These are phyloP conservation scores for Echinops telfairi DNA, from an alignment of 2,113 vertebrate genomes.

Conservation along the genomic window DNA sequence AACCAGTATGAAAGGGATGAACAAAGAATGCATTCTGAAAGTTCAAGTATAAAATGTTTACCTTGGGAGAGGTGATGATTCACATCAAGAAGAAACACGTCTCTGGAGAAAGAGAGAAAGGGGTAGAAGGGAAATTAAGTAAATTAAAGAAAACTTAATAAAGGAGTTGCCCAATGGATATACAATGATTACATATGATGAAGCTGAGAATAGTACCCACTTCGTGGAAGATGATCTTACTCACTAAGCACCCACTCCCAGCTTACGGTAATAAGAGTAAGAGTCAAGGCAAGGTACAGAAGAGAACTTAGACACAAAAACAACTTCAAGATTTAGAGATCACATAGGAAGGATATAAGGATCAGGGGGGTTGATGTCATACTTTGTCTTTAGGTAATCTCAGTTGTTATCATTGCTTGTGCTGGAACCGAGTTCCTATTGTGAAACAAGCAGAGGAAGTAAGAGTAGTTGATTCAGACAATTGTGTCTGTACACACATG, in stretches of 20 bases:
- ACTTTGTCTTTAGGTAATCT: not conserved
- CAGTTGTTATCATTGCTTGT: accelerated
- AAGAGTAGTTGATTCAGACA: not conserved
- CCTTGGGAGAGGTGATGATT: not conserved
- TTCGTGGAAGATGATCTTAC: not conserved
- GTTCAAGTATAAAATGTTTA: not conserved
- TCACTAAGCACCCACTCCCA: not conserved
- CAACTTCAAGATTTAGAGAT: not conserved
- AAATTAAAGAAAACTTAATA: not conserved
- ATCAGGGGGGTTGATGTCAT: not conserved
- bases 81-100: not conserved
- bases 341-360: not conserved
- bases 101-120: not conserved
- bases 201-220: not conserved
- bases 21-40: not conserved
- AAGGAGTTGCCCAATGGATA: not conserved
- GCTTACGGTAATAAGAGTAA: not conserved
- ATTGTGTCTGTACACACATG: not conserved
- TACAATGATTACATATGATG: no score
- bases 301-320: not conserved
- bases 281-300: not conserved
- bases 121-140: not conserved
- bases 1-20: conserved; percentile 9
- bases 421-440: not conserved
- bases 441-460: not conserved